Base-by-base conservation (phyloP, 2,797 vertebrate species). In the Zalophus californianus region DNA sequence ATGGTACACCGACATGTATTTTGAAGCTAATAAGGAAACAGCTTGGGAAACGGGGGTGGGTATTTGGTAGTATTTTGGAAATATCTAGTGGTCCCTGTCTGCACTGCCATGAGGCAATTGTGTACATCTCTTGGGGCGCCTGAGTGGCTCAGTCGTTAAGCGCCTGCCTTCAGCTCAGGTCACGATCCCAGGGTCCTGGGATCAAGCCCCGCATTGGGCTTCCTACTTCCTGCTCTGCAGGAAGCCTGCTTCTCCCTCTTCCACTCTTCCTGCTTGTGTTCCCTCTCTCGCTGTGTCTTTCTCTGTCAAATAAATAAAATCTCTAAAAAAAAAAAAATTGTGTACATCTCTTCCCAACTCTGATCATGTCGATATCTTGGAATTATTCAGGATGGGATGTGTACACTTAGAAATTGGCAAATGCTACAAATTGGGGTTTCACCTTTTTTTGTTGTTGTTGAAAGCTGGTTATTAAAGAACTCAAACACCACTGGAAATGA, bases 41-140 rank as follows among this genome's bases (percentile, higher is more conserved):
- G 41, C 41, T 38, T 92, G 6, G n/a, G 35, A 7, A 89, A 83
- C 35, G 18, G 14, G 23, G 6, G 11, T 44, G 27, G 10, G 9
- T 38, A 18, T 87, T 94, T 80, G 41, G 3, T 66, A 41, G n/a
- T 70, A 75, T 94, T 96, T 79, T 70, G 66, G 18, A 88, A 91
- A 72, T 79, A 35, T 72, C 18, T 38, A 41, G 18, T 18, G 29
- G 11, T 82, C 2, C 21, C n/a, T 86, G 0, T 14, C 60, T 96
- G 23, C 3, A 52, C 21, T 73, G 4, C 12, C 25, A 20, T 23
- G 9, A 90, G n/a, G 50, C 9, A 72, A 21, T 29, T 82, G 10
- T 25, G 16, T 10, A 73, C 3, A 10, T 79, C 2, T 85, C 38
- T 88, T 91, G 35, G 35, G 35, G 35, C 35, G 35, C 35, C 35